phyloP scores from a whole-genome alignment of 2,888 invertebrate genomes.

The Drosophila borborema region DNA sequence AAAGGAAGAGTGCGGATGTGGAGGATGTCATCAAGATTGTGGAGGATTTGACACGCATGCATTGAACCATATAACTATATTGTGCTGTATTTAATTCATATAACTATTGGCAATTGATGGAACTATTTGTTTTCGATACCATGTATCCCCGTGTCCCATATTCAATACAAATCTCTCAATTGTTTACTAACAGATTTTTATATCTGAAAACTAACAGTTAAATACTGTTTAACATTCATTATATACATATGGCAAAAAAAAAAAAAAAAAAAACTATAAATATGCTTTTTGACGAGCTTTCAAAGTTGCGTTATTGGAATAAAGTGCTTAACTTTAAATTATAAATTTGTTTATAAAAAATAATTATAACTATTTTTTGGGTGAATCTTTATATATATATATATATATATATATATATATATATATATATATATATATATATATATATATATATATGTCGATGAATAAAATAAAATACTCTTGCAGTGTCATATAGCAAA shows the following conservation, averaged over 20 bases:
- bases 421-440: not conserved
- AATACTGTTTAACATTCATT: constrained; percentile 25
- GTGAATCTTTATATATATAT: not conserved
- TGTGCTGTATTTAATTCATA: constrained; percentile 44
- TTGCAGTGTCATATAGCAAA: constrained; percentile 3
- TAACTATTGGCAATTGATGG: constrained; percentile 28
- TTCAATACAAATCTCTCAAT: constrained; percentile 18
- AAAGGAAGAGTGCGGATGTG: constrained; percentile 94
- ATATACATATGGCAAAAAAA: constrained; percentile 23
- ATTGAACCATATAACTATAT: constrained; percentile 86
- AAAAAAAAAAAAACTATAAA: not conserved
- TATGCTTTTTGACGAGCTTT: constrained; percentile 46
- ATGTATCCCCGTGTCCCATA: constrained; percentile 57
- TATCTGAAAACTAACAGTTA: constrained; percentile 9
- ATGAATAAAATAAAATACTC: not conserved
- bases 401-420: too few species aligned
- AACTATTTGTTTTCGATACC: constrained; percentile 55
- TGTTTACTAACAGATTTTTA: constrained; percentile 4
- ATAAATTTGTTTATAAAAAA: not conserved
- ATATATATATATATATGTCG: not conserved
- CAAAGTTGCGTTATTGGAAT: constrained; percentile 57
- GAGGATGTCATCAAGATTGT: constrained; percentile 98
- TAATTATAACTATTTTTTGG: not conserved
- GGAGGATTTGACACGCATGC: constrained; percentile 98
- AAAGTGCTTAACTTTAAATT: constrained; percentile 32